These are phyloP conservation scores for Quadriops clusia DNA, from an alignment of 2,888 invertebrate genomes.

Conservation along the genomic window DNA sequence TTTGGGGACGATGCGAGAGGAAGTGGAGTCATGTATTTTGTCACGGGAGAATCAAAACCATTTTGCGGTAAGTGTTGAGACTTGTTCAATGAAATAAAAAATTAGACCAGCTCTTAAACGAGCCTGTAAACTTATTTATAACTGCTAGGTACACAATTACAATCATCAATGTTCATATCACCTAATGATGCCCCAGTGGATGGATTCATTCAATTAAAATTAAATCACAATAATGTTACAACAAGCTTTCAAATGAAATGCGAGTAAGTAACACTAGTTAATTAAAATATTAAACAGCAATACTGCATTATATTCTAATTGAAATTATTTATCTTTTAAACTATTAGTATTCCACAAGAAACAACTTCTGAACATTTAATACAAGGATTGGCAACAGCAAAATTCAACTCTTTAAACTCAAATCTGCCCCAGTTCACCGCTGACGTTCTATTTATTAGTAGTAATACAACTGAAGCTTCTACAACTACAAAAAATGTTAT, in stretches of 20 bases:
- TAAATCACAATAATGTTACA: conserved; percentile 32
- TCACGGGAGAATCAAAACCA: conserved; percentile 38
- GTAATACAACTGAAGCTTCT: too few species aligned
- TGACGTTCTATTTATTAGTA: too few species aligned
- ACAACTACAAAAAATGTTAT: too few species aligned
- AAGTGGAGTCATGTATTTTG: conserved; percentile 43
- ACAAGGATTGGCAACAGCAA: too few species aligned
- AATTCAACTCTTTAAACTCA: too few species aligned
- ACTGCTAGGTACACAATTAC: conserved; percentile 40
- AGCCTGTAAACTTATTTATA: conserved; percentile 7
- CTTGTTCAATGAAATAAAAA: too few species aligned
- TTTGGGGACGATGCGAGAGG: conserved; percentile 35
- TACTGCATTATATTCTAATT: too few species aligned
- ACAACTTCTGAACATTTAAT: too few species aligned
- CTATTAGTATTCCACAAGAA: too few species aligned
- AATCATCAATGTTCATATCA: conserved; percentile 38
- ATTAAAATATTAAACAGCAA: too few species aligned
- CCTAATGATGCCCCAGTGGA: conserved; percentile 33
- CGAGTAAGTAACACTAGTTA: conserved; percentile 41
- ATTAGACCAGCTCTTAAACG: conserved; percentile 1
- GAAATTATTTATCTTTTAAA: too few species aligned
- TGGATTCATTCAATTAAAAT: conserved; percentile 37
- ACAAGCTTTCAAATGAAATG: conserved; percentile 38
- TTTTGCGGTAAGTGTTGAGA: conserved; percentile 41
- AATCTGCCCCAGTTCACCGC: too few species aligned